Conservation (phyloP, 1,140 invertebrate genomes). For the Cydia splendana region DNA sequence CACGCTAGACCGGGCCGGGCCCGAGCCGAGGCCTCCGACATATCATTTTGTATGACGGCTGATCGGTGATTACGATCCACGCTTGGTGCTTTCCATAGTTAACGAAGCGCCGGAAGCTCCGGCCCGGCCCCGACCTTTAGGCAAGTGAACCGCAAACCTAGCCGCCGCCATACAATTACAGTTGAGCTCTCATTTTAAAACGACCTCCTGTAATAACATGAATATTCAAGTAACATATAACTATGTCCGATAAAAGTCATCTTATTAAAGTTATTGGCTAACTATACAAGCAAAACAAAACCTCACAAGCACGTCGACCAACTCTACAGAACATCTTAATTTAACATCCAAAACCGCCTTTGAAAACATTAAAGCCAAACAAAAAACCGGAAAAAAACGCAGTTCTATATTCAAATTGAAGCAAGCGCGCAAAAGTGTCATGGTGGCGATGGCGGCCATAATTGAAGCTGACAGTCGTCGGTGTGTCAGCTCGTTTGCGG, state of each 20-base stretch:
- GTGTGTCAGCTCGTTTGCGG: slow-evolving; percentile 26
- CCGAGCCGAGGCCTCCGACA: no score
- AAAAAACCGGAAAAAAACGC: slow-evolving; percentile 25
- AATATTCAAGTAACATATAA: no score
- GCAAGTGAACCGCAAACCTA: no score
- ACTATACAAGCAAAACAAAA: background rate
- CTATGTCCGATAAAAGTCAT: background rate
- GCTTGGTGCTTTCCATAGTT: no score
- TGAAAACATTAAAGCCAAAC: slow-evolving; percentile 20
- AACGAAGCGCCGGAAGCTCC: no score
- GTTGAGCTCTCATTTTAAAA: no score
- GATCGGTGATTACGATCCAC: no score
- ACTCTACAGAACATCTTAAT: slow-evolving; percentile 4
- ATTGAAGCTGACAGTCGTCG: slow-evolving; percentile 23
- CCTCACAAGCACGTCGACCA: background rate
- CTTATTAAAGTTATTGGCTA: background rate
- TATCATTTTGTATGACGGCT: no score
- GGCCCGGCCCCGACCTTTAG: no score
- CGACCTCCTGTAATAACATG: no score
- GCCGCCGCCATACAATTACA: no score
- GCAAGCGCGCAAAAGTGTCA: slow-evolving; percentile 31
- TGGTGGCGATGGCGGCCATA: slow-evolving; percentile 23
- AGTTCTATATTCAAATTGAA: slow-evolving; percentile 28
- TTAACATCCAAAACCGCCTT: slow-evolving; percentile 18
- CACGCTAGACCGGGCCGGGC: no score